Evolutionary conservation across 1,140 invertebrate species (phyloP).

Genomic region (Triops cancriformis): DNA sequence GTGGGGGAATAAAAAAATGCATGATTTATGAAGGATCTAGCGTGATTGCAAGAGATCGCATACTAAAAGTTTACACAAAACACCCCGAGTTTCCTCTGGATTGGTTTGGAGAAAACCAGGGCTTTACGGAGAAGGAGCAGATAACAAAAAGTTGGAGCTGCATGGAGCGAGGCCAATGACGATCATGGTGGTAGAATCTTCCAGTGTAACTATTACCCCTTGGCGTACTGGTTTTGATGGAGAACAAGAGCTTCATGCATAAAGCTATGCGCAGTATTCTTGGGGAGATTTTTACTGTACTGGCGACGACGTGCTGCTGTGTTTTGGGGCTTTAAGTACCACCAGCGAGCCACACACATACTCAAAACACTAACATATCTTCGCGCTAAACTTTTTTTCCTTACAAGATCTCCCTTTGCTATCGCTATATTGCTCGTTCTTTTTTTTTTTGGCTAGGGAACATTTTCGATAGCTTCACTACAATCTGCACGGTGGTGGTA

Average conservation of each 20-base stretch:
- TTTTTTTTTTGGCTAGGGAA: background rate
- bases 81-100: background rate
- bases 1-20: background rate
- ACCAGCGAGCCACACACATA: background rate
- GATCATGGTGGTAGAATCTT: background rate
- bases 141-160: background rate
- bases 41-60: conserved; percentile 12
- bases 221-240: background rate
- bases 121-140: background rate
- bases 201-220: background rate
- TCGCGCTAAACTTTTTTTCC: background rate
- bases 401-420: no score
- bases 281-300: background rate
- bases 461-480: background rate
- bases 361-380: background rate
- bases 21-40: conserved; percentile 5
- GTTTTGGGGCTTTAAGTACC: background rate
- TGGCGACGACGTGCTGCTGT: conserved; percentile 11
- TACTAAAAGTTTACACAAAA: background rate
- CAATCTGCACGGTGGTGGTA: background rate
- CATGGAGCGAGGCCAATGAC: background rate
- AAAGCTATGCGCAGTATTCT: background rate
- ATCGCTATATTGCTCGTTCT: background rate
- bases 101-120: background rate
- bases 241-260: background rate